Conservation (phyloP, 2,888 invertebrate species). For the Petrophora chlorosata region DNA sequence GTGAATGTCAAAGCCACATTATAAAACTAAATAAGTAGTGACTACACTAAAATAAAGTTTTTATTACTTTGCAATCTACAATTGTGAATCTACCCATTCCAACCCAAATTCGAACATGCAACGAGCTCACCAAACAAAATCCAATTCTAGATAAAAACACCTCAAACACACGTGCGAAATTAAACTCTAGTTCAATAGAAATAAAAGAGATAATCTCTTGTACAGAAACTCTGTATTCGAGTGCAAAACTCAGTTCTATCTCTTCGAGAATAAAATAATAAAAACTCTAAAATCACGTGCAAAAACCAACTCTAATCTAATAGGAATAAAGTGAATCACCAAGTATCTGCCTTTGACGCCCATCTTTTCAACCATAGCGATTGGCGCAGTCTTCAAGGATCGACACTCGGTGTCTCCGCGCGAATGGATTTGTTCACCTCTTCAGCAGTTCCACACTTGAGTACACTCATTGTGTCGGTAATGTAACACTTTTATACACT, state of each 20-base stretch:
- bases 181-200: not conserved
- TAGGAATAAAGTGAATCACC: constrained; percentile 50
- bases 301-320: constrained; percentile 10
- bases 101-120: constrained; percentile 17
- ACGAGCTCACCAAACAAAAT: constrained; percentile 1
- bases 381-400: not conserved
- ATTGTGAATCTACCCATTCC: constrained; percentile 3
- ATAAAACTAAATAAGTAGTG: not conserved
- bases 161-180: not conserved
- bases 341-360: constrained; percentile 70
- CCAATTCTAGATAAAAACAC: not conserved
- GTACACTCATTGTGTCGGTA: constrained; percentile 12
- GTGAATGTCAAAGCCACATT: no score
- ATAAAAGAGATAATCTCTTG: not conserved
- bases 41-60: not conserved
- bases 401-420: constrained; percentile 13
- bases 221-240: not conserved
- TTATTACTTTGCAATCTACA: constrained; percentile 1
- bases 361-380: constrained; percentile 46
- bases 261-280: no score
- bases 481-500: constrained; percentile 6
- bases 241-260: no score
- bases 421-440: constrained; percentile 23
- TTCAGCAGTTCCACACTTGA: constrained; percentile 7
- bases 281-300: constrained; percentile 7